Base-by-base conservation (phyloP, 2,113 vertebrate genomes). In the Sinosuthora webbiana region DNA sequence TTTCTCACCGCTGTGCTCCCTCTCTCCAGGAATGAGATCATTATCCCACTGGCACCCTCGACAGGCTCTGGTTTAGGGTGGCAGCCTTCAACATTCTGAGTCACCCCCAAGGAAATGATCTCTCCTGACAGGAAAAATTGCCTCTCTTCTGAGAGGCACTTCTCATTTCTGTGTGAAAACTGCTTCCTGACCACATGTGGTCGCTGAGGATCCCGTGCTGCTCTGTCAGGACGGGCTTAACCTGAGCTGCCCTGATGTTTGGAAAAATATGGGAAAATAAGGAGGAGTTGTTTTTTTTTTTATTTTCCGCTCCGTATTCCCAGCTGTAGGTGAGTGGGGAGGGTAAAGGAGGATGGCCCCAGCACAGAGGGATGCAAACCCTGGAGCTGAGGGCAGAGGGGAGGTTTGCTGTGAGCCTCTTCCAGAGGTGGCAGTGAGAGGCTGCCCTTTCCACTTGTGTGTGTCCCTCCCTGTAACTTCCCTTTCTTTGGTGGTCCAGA, bases 1-100 rank as follows among this genome's bases (percentile, higher is more conserved):
- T 69, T 98, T 97, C 97, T 96, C 95, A 97, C 96, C 93, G 81
- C 94, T 62, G 42, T 91, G 83, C 74, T 89, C 78, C 42, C 83
- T 96, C 14, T 27, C 69, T 60, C n/a, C 3, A 62, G 55, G 81
- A 95, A 93, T 64, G 93, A 94, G 91, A 57, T 79, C 80, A 84
- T 92, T 92, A 57, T 78, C 74, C 81, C 73, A 75, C 64, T 37
- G 2, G 57, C 47, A 86, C 53, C 68, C 87, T 87, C 23, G 13
- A 31, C 23, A 78, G 45, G 52, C 47, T 91, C 68, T 13, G 4
- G 2, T 65, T 83, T 9, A 3, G 85, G 80, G 70, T 86, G 56
- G 62, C 17, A 93, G 37, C 67, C 47, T 9, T 3, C 5, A 4
- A 4, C 7, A 33, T 73, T 87, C 83, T 5, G 22, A 67, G 37